These are phyloP conservation scores for Epinotia bilunana DNA, from an alignment of 2,888 invertebrate species.

Conservation along the genomic window DNA sequence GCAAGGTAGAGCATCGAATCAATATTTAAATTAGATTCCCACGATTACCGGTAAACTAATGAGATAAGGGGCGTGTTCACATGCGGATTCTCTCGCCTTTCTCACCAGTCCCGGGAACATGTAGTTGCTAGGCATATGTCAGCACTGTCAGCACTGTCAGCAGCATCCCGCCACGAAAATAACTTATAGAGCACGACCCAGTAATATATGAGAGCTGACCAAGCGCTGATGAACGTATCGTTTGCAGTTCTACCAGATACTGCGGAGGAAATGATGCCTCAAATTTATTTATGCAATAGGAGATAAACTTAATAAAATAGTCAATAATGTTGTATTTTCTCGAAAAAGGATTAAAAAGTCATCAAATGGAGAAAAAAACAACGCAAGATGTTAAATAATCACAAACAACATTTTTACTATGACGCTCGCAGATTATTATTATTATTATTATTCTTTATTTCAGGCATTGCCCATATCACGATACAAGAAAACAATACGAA, in stretches of 20 bases:
- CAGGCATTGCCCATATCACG: too few species aligned
- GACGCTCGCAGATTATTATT: too few species aligned
- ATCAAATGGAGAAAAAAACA: too few species aligned
- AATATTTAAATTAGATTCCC: neutral
- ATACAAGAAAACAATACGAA: too few species aligned
- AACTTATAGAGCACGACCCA: constrained; percentile 58
- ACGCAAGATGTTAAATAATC: too few species aligned
- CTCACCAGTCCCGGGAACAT: neutral
- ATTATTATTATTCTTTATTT: too few species aligned
- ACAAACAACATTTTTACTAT: too few species aligned
- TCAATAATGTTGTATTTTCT: too few species aligned
- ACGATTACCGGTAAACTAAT: neutral
- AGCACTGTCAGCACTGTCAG: constrained; percentile 51
- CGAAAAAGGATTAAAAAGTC: too few species aligned
- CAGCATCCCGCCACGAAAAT: constrained; percentile 49
- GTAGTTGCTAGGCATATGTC: constrained; percentile 50
- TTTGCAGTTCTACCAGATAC: constrained; percentile 49
- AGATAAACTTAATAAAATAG: too few species aligned
- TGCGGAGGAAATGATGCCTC: too few species aligned
- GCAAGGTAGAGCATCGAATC: neutral
- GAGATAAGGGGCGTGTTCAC: neutral
- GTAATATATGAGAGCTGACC: constrained; percentile 52
- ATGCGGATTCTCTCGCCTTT: neutral
- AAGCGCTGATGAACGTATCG: constrained; percentile 54
- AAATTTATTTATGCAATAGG: too few species aligned